These are phyloP conservation scores for Pyrrhia umbra DNA, from an alignment of 2,888 invertebrate species.

Conservation along the genomic window DNA sequence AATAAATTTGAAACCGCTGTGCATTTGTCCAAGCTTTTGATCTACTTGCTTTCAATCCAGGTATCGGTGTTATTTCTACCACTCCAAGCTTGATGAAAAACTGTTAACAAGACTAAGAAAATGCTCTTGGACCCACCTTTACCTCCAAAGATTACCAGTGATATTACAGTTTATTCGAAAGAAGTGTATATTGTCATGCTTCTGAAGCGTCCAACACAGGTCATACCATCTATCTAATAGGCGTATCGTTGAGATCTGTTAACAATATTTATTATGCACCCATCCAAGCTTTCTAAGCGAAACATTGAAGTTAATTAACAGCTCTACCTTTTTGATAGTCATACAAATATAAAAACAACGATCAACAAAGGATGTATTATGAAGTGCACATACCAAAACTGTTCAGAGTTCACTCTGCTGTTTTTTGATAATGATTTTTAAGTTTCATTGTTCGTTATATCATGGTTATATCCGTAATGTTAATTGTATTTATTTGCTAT, in stretches of 20 bases:
- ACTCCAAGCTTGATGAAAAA: constrained; percentile 19
- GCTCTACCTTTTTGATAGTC: constrained; percentile 6
- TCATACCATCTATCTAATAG: constrained; percentile 3
- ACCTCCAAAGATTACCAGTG: not conserved
- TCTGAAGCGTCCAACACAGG: not conserved
- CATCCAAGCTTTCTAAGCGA: constrained; percentile 24
- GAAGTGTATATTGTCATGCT: constrained; percentile 21
- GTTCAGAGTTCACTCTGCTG: not conserved
- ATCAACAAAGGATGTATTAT: not conserved
- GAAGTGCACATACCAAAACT: constrained; percentile 31
- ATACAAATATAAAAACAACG: not conserved
- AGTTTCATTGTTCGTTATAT: not conserved
- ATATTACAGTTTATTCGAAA: constrained; percentile 1
- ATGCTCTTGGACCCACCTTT: constrained; percentile 9
- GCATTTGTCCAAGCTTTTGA: constrained; percentile 15
- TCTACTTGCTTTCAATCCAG: constrained; percentile 25
- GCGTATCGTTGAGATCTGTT: constrained; percentile 20
- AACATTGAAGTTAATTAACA: constrained; percentile 19
- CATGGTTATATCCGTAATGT: not conserved
- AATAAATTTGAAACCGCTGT: not conserved
- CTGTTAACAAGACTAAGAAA: constrained; percentile 38
- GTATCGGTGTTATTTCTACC: constrained; percentile 27
- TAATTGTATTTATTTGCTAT: not conserved
- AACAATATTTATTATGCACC: constrained; percentile 26
- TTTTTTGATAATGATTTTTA: not conserved